Base-by-base conservation (phyloP, 2,888 invertebrate species). In the Opisthograptis luteolata region DNA sequence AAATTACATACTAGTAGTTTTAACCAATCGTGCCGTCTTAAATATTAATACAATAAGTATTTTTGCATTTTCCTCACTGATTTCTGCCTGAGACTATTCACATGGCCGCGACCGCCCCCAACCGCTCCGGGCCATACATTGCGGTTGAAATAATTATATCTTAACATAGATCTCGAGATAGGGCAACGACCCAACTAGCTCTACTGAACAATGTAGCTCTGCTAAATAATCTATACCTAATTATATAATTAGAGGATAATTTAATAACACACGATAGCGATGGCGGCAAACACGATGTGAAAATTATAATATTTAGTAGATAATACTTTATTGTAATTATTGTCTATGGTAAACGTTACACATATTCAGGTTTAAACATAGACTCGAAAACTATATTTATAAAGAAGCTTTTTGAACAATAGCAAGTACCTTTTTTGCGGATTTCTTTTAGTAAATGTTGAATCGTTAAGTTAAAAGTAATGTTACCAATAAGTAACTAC, bases 61-160 rank as follows among this genome's bases (percentile, higher is more conserved):
- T 49, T 60, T 60, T 65, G 65, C 60, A 61, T 58, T 48, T 49
- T 47, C 42, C 34, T 42, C 56, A 58, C 53, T 60, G 63, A 60
- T 64, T 62, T 53, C 46, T 53, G 47, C 35, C 40, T 44, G 50
- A 43, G 44, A 49, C 65, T 66, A 72, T 69, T 68, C 70, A 66
- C 69, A 70, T 75, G 70, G 66, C 68, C 57, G 68, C 60, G 58
- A 61, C 72, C 73, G 70, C 70, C 73, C 68, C 72, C 63, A 65
- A 74, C 65, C 70, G 79, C 83, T 82, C 70, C 75, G 60, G 81
- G 80, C 81, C 66, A 78, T 70, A 82, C 79, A 74, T 79, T 82
- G 84, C 81, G 82, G 85, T 83, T 76, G 79, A 85, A 82, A 86
- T 79, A 85, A 81, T 87, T 87, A 89, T 87, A 89, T 88, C 88